A percentile compares a stretch with the other conserved stretches of the same genome.
phyloP scores from a whole-genome alignment of 92 coral and sea anemone genomes.

The Scolanthus callimorphus region DNA sequence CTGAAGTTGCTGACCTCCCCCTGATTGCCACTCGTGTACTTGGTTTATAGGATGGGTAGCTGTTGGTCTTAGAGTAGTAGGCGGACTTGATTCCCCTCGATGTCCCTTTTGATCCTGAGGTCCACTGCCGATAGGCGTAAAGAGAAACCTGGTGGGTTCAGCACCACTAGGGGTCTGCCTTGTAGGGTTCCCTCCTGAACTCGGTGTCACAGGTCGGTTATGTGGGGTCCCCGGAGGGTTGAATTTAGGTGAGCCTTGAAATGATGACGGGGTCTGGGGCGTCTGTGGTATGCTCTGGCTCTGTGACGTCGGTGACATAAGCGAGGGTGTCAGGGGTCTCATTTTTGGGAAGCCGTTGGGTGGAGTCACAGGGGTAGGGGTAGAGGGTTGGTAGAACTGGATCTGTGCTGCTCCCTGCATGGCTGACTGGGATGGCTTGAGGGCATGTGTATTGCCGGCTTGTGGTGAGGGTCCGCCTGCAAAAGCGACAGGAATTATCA shows the following conservation, averaged over 20 bases:
- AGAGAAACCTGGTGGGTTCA: slow-evolving; percentile 87
- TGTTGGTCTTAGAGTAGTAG: slow-evolving; percentile 89
- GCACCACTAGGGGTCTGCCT: slow-evolving; percentile 90
- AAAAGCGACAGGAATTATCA: not conserved
- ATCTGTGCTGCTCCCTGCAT: slow-evolving; percentile 76
- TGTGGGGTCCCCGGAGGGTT: slow-evolving; percentile 92
- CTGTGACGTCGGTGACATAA: slow-evolving; percentile 76
- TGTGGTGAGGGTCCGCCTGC: slow-evolving; percentile 33
- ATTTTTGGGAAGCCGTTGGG: slow-evolving; percentile 61
- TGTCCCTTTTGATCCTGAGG: slow-evolving; percentile 58
- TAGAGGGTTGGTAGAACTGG: slow-evolving; percentile 67
- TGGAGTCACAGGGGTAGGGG: slow-evolving; percentile 39
- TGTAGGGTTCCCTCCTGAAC: slow-evolving; percentile 74
- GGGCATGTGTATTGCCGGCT: slow-evolving; percentile 79
- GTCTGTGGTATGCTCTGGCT: slow-evolving; percentile 43
- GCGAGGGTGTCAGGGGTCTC: slow-evolving; percentile 89
- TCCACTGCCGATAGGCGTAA: slow-evolving; percentile 84
- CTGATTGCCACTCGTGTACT: slow-evolving; percentile 62
- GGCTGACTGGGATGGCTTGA: slow-evolving; percentile 66
- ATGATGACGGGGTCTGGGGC: slow-evolving; percentile 74
- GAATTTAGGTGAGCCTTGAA: slow-evolving; percentile 93
- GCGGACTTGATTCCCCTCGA: slow-evolving; percentile 84
- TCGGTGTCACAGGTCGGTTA: slow-evolving; percentile 91
- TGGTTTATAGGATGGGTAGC: slow-evolving; percentile 90
- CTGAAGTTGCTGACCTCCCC: slow-evolving; percentile 35